Evolutionary conservation across 1,140 invertebrate genomes (phyloP), one percentile per base, ranked within the genome.

Genomic region (Lamellibrachia luymesi): DNA sequence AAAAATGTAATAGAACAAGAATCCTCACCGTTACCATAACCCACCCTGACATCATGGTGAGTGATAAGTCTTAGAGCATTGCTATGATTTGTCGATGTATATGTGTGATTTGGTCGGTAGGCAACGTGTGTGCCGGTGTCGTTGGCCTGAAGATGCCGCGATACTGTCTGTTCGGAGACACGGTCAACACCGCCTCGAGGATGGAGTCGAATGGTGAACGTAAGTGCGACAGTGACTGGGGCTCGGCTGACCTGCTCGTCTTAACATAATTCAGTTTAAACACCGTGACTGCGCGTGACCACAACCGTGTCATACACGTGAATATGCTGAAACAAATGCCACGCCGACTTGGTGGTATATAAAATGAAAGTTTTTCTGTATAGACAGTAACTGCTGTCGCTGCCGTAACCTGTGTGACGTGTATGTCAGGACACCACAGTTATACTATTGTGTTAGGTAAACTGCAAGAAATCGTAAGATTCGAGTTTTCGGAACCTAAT

Each of bases 111-210:
- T 49, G 27, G 10, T 64, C 27, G 38, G 27, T 95, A 98, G 98
- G 98, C 52, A 98, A 98, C 98, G 98, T 95, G 98, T 98, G 8
- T 95, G 98, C 98, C 2, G 98, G 98, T 0, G 98, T 99, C 0
- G 98, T 99, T 0, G 98, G 98, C 2, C 96, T 98, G 7, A 99
- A 98, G 96, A 98, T 98, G 98, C 95, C 98, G 0, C 97, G 98
- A 92, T 98, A 98, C 96, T 98, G 98, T 96, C 97, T 99, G 8
- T 92, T 94, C 94, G 90, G 95, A 93, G 94, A 95, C 91, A 95
- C 96, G 8, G 92, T 93, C 64, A 93, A 93, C 52, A 93, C 92
- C 2, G 92, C 92, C 5, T 93, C 92, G 7, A 93, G 92, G 52
- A 93, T 93, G 92, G 92, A 93, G 51, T 89, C 64, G 13, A 93